Base-by-base conservation (phyloP, 2,888 invertebrate genomes). In the Actias luna region DNA sequence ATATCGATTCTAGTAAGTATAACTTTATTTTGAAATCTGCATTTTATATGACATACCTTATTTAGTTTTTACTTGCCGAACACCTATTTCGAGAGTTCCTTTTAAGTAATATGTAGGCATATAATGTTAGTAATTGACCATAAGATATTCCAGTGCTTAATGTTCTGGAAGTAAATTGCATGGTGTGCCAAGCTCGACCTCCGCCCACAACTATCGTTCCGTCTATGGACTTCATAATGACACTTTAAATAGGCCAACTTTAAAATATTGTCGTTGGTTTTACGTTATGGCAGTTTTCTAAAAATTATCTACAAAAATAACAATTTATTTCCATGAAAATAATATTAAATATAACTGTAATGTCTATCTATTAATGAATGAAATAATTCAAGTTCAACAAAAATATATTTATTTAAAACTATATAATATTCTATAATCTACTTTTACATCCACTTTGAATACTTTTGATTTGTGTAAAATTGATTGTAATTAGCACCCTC, bases 151-250 rank as follows among this genome's bases (percentile, higher is more conserved):
- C 70, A 72, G 73, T 73, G 73, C 77, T 74, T 74, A 73, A 72
- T 70, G 73, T 80, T 72, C 71, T 65, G 70, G 68, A 66, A 76
- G 78, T 79, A 83, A 82, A 84, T 84, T 81, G 83, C 78, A 79
- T 73, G 75, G 78, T 75, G 68, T 66, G 63, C 71, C 66, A 62
- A 65, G 65, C 64, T 64, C 67, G 70, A 77, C 74, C 75, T 69
- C 68, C 80, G 76, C 83, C 81, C 78, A 82, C 80, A 69, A 62
- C 59, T 60, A 63, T 67, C 63, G 59, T 65, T 67, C 71, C 71
- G 69, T 66, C 65, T 74, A 71, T 68, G 69, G 72, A 63, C 63
- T 58, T 69, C 67, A 61, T 79, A 77, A 80, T 79, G 73, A 76
- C 75, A 74, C 70, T 70, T 76, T 76, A 75, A 81, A 81, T 78